Evolutionary conservation across 2,113 vertebrate species (phyloP).

Genomic region (Otolemur garnettii): DNA sequence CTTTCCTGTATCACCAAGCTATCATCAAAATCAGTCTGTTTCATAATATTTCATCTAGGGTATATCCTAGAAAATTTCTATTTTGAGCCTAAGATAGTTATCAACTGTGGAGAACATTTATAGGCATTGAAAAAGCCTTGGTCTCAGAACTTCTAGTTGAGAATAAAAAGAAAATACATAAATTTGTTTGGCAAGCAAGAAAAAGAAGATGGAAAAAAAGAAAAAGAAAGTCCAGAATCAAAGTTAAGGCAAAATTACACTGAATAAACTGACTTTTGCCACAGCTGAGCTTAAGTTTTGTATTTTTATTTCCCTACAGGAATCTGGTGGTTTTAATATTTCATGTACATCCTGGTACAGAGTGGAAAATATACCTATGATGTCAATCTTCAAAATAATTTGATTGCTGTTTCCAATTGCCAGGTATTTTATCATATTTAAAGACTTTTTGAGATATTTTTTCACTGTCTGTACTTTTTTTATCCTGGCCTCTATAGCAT

Average conservation of each 20-base stretch:
- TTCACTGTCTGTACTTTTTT: background rate
- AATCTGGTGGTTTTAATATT: background rate
- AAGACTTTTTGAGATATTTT: background rate
- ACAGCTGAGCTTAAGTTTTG: constrained; percentile 2
- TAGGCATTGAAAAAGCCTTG: background rate
- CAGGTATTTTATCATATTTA: constrained; percentile 2
- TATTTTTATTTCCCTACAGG: background rate
- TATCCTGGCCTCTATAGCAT: background rate
- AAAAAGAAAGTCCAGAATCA: background rate
- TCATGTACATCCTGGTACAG: background rate
- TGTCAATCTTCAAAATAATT: background rate
- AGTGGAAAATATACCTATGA: background rate
- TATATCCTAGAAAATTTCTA: background rate
- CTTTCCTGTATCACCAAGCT: background rate
- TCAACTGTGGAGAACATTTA: background rate
- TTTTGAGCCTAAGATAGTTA: background rate
- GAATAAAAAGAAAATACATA: background rate
- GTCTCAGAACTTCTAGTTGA: background rate
- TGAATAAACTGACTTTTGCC: background rate
- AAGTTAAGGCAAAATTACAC: constrained; percentile 24
- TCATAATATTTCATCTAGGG: background rate
- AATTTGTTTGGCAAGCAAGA: background rate
- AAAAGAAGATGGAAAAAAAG: background rate
- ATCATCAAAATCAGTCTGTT: background rate
- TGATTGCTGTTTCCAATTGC: background rate